Percentiles rank a stretch among this genome's conserved stretches.
Conservation (phyloP, 2,888 invertebrate species). For the Agrochola lota region DNA sequence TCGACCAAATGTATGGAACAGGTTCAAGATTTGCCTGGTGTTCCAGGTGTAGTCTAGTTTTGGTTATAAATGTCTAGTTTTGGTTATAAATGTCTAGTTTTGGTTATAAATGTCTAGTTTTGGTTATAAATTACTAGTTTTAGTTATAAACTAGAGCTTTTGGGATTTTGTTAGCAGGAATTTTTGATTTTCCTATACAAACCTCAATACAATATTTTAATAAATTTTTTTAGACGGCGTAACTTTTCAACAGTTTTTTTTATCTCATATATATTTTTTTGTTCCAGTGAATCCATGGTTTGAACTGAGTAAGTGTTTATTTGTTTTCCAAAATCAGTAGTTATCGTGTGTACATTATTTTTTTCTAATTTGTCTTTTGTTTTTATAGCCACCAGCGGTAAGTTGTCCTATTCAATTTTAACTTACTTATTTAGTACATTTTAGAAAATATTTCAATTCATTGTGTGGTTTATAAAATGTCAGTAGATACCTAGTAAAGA, state of each 20-base stretch:
- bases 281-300: constrained; percentile 37
- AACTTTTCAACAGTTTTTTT: not conserved
- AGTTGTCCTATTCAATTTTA: not conserved
- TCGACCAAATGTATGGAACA: not conserved
- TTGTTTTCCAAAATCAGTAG: not conserved
- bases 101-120: not conserved
- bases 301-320: constrained; percentile 33
- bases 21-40: not conserved
- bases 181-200: not conserved
- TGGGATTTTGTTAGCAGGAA: not conserved
- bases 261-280: not conserved
- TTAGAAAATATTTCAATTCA: too few species aligned
- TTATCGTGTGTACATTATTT: not conserved
- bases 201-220: too few species aligned
- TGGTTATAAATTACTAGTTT: not conserved
- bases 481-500: not conserved
- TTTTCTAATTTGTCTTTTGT: not conserved
- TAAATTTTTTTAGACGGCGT: not conserved
- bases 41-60: not conserved
- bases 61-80: not conserved
- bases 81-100: not conserved
- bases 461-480: not conserved
- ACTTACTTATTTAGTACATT: not conserved
- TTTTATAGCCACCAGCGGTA: constrained; percentile 34
- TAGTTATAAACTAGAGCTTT: not conserved